phyloP scores from a whole-genome alignment of 2,888 invertebrate species.

The Dynastes grantii region DNA sequence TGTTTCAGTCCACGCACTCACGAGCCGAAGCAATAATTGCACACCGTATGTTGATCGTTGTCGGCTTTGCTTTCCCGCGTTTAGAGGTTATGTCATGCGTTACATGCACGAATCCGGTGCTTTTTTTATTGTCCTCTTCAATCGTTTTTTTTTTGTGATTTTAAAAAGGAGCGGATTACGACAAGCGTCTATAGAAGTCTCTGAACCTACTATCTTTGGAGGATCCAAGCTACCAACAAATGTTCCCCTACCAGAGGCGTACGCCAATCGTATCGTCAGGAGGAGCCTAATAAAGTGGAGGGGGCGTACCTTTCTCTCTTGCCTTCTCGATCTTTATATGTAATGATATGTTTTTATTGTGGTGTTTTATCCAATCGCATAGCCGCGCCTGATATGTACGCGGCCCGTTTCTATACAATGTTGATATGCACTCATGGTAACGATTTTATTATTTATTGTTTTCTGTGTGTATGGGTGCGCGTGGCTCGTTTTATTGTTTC shows the following conservation, averaged over 20 bases:
- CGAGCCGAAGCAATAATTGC: conserved; percentile 11
- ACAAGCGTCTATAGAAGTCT: conserved; percentile 47
- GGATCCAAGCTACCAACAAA: conserved; percentile 38
- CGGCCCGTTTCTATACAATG: conserved; percentile 58
- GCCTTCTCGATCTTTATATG: conserved; percentile 57
- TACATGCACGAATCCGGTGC: neutral
- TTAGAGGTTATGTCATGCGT: conserved; percentile 60
- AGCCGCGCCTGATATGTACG: conserved; percentile 52
- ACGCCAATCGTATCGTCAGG: conserved; percentile 64
- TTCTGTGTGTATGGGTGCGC: conserved; percentile 32
- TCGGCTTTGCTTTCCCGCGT: neutral
- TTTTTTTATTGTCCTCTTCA: conserved; percentile 17
- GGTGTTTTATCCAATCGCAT: conserved; percentile 66
- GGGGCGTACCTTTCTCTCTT: conserved; percentile 63
- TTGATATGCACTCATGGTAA: conserved; percentile 56
- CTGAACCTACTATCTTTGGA: conserved; percentile 49
- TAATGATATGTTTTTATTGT: conserved; percentile 69
- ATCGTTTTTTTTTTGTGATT: conserved; percentile 28
- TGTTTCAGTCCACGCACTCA: conserved; percentile 28
- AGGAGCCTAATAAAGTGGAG: conserved; percentile 66
- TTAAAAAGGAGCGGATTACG: conserved; percentile 42
- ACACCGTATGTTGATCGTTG: neutral
- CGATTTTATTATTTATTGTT: conserved; percentile 51
- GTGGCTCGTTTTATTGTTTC: conserved; percentile 24
- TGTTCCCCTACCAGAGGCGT: conserved; percentile 36